A percentile compares a stretch with the other conserved stretches of the same genome.
Evolutionary conservation across 2,797 vertebrate genomes (phyloP).

Genomic region (Rhinophrynus dorsalis): DNA sequence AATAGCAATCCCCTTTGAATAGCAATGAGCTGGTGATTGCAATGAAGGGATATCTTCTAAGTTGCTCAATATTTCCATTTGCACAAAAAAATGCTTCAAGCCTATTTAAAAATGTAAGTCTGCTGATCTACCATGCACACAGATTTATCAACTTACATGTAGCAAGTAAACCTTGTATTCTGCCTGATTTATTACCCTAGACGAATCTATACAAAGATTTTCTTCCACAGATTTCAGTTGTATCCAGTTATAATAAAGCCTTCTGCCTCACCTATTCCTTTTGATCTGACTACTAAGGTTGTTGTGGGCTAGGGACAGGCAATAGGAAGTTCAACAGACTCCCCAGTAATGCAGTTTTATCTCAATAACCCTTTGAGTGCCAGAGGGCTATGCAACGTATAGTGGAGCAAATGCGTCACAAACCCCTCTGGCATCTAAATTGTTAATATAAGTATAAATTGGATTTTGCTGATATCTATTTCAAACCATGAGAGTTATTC

Average conservation of each 20-base stretch:
- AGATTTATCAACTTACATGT: conserved; percentile 63
- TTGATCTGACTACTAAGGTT: conserved; percentile 60
- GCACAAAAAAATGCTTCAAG: conserved; percentile 59
- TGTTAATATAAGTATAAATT: too few species aligned
- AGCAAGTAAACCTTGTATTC: conserved; percentile 59
- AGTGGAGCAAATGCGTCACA: too few species aligned
- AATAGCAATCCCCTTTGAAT: too few species aligned
- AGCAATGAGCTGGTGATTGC: neutral
- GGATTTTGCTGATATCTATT: too few species aligned
- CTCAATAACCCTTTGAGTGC: conserved; percentile 7
- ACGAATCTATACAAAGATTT: conserved; percentile 68
- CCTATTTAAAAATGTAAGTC: conserved; percentile 60
- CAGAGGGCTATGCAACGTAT: too few species aligned
- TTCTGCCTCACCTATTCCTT: conserved; percentile 58
- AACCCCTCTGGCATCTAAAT: too few species aligned
- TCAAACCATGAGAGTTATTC: too few species aligned
- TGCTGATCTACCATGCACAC: conserved; percentile 60
- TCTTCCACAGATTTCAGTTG: conserved; percentile 60
- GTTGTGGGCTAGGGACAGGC: conserved; percentile 50
- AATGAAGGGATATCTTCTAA: neutral
- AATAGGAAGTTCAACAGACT: conserved; percentile 44
- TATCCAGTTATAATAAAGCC: conserved; percentile 59
- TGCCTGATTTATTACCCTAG: conserved; percentile 61
- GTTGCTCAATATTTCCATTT: conserved; percentile 56
- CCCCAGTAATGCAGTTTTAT: conserved; percentile 47